Evolutionary conservation across 2,888 invertebrate genomes (phyloP).

Genomic region (Tenodera sinensis): DNA sequence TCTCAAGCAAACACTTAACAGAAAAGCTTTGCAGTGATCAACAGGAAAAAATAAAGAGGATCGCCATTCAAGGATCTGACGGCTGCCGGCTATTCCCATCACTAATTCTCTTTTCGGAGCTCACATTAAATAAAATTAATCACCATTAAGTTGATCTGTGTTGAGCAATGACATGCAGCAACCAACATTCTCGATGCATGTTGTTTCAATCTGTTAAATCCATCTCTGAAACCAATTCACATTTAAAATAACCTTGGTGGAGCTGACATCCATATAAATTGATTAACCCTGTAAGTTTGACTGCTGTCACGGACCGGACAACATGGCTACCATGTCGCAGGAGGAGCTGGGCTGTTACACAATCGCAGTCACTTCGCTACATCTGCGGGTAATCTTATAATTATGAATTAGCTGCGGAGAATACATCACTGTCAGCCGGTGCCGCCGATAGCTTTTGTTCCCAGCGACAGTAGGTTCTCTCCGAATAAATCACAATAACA

Average conservation of each 20-base stretch:
- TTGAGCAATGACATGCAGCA: not conserved
- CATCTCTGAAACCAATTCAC: not conserved
- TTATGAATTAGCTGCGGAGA: constrained; percentile 5
- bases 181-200: not conserved
- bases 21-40: no score
- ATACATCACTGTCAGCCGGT: constrained; percentile 1
- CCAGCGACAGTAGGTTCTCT: not conserved
- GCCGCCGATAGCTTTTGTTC: not conserved
- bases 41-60: not conserved
- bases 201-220: not conserved
- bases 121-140: not conserved
- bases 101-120: not conserved
- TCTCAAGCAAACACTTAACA: no score
- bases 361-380: not conserved
- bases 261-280: not conserved
- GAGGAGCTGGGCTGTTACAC: not conserved
- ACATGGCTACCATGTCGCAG: not conserved
- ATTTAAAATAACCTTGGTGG: not conserved
- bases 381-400: constrained; percentile 4
- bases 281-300: not conserved
- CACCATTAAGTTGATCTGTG: not conserved
- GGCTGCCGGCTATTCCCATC: not conserved
- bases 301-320: not conserved
- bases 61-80: not conserved
- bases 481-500: not conserved